A percentile compares a stretch with the other conserved stretches of the same genome.
Evolutionary conservation across 2,113 vertebrate genomes (phyloP).

Genomic region (Fregetta grallaria): DNA sequence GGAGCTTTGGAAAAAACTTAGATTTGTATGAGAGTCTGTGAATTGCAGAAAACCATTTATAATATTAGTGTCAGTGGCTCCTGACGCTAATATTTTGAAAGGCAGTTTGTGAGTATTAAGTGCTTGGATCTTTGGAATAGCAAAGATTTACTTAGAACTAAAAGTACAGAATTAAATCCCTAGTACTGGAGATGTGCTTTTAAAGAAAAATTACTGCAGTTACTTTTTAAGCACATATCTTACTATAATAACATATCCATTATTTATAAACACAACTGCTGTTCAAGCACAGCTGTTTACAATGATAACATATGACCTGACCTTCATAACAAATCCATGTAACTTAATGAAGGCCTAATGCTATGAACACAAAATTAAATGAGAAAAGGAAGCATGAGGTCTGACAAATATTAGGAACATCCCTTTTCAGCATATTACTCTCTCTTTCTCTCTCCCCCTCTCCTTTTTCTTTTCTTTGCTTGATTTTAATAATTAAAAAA

Average conservation of each 20-base stretch:
- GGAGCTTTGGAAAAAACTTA: not conserved
- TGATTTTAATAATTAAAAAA: not conserved
- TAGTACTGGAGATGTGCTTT: not conserved
- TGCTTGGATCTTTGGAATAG: not conserved
- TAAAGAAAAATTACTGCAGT: not conserved
- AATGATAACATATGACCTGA: not conserved
- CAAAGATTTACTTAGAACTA: not conserved
- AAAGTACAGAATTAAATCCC: not conserved
- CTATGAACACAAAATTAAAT: not conserved
- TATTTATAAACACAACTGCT: not conserved
- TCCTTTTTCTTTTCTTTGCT: no score
- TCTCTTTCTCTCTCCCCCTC: not conserved
- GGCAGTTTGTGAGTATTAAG: not conserved
- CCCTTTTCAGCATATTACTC: not conserved
- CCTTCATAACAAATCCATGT: not conserved
- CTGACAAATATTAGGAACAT: not conserved
- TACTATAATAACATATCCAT: not conserved
- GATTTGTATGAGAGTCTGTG: not conserved
- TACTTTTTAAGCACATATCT: not conserved
- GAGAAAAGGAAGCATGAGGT: not conserved
- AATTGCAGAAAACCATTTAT: not conserved
- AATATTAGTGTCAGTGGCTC: no score
- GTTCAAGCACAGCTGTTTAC: not conserved
- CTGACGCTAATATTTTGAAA: conserved; percentile 24
- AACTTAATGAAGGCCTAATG: not conserved